These are phyloP conservation scores for Scatophagus argus DNA, from an alignment of 2,113 vertebrate genomes.

Conservation along the genomic window DNA sequence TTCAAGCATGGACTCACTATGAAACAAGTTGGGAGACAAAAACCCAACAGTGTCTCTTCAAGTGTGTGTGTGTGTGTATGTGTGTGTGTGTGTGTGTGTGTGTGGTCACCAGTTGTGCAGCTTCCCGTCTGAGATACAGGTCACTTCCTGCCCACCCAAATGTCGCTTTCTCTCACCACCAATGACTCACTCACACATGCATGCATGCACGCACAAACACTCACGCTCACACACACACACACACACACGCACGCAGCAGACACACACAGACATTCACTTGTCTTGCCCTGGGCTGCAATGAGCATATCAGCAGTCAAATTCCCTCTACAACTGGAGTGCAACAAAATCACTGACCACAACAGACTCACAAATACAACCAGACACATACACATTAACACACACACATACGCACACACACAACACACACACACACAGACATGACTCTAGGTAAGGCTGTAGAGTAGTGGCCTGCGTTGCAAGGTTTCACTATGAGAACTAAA, in stretches of 20 bases:
- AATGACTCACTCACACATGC: conserved; percentile 53
- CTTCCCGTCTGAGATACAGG: conserved; percentile 53
- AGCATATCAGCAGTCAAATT: conserved; percentile 71
- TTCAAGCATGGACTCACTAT: conserved; percentile 27
- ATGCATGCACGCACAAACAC: conserved; percentile 1
- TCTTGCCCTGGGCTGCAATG: conserved; percentile 68
- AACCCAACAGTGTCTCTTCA: background rate
- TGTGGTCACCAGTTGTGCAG: conserved; percentile 44
- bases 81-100: conserved; percentile 25
- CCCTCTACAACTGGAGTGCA: conserved; percentile 65
- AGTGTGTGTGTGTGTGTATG: conserved; percentile 8
- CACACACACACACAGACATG: conserved; percentile 9
- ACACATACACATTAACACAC: conserved; percentile 4
- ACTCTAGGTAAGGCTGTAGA: conserved; percentile 56
- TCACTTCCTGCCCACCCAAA: conserved; percentile 72
- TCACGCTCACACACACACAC: conserved; percentile 7
- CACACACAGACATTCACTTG: conserved; percentile 40
- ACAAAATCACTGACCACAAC: conserved; percentile 74
- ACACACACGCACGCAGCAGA: conserved; percentile 34
- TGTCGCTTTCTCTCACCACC: conserved; percentile 65
- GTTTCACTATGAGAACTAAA: conserved; percentile 60
- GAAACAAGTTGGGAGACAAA: conserved; percentile 28
- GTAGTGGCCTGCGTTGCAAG: conserved; percentile 60
- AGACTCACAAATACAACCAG: conserved; percentile 34
- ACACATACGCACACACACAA: conserved; percentile 13